A percentile compares a stretch with the other conserved stretches of the same genome.
Evolutionary conservation across 1,140 invertebrate species (phyloP).

Genomic region (Ditylenchus dipsaci): DNA sequence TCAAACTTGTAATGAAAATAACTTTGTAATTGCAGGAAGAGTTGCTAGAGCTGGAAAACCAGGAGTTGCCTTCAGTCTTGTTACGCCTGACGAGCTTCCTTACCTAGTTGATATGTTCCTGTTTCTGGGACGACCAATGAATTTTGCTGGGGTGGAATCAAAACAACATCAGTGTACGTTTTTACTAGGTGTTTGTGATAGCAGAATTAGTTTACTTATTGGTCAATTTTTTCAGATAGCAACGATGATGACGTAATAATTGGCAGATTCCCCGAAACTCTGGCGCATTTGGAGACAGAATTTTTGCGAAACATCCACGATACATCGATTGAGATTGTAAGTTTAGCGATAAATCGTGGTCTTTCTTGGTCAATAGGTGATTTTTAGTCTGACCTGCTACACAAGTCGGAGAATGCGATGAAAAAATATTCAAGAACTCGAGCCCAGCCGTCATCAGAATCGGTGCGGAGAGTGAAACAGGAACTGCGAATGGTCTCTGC

Average conservation of each 20-base stretch:
- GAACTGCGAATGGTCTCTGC: constrained; percentile 52
- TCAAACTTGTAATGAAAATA: background rate
- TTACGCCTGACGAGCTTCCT: constrained; percentile 81
- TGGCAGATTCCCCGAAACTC: constrained; percentile 74
- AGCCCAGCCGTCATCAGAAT: constrained; percentile 78
- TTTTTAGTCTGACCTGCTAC: constrained; percentile 69
- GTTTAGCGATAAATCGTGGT: too few species aligned
- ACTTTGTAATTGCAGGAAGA: constrained; percentile 66
- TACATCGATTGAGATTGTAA: constrained; percentile 70
- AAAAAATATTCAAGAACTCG: constrained; percentile 81
- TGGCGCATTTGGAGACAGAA: constrained; percentile 78
- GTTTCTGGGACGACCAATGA: constrained; percentile 70
- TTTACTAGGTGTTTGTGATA: background rate
- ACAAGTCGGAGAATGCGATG: constrained; percentile 80
- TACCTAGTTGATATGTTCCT: constrained; percentile 87
- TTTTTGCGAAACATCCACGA: constrained; percentile 73
- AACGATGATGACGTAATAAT: constrained; percentile 59
- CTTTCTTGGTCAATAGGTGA: too few species aligned
- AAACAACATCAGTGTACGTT: background rate
- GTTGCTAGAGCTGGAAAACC: constrained; percentile 87
- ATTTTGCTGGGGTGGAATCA: constrained; percentile 37
- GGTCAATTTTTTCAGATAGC: constrained; percentile 34
- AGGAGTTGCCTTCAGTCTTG: constrained; percentile 81
- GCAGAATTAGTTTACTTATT: constrained; percentile 52
- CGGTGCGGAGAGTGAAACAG: constrained; percentile 75